Percentiles rank a stretch among this genome's conserved stretches.
These are phyloP conservation scores for Pammene aurita DNA, from an alignment of 2,888 invertebrate genomes.

Conservation along the genomic window DNA sequence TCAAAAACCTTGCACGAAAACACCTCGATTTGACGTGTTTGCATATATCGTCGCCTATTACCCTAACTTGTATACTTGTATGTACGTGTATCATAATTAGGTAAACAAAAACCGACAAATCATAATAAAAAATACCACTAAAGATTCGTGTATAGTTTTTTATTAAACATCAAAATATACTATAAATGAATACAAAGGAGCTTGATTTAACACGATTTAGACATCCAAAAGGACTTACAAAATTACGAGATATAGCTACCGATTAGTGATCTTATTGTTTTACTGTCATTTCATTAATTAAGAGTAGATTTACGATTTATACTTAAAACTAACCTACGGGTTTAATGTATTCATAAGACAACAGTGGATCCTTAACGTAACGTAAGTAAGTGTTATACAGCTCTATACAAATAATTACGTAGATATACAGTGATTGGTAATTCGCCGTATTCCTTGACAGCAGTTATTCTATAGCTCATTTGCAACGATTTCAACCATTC, in stretches of 20 bases:
- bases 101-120: neutral
- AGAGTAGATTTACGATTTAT: constrained; percentile 32
- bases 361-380: constrained; percentile 38
- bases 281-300: constrained; percentile 32
- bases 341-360: constrained; percentile 20
- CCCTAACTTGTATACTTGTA: no score
- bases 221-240: constrained; percentile 38
- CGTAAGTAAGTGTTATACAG: constrained; percentile 50
- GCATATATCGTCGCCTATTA: no score
- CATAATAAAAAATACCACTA: neutral
- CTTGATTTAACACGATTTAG: constrained; percentile 39
- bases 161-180: constrained; percentile 53
- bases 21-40: no score
- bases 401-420: constrained; percentile 57
- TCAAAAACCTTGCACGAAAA: no score
- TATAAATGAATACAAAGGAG: constrained; percentile 58
- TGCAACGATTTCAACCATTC: no score
- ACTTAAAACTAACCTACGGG: constrained; percentile 44
- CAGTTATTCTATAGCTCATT: no score
- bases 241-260: constrained; percentile 27
- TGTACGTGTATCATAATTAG: neutral
- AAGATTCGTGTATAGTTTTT: constrained; percentile 53
- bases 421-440: neutral
- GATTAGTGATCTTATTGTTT: constrained; percentile 28
- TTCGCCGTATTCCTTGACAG: no score